phyloP scores from a whole-genome alignment of 2,888 invertebrate species.

The Serripes groenlandicus region DNA sequence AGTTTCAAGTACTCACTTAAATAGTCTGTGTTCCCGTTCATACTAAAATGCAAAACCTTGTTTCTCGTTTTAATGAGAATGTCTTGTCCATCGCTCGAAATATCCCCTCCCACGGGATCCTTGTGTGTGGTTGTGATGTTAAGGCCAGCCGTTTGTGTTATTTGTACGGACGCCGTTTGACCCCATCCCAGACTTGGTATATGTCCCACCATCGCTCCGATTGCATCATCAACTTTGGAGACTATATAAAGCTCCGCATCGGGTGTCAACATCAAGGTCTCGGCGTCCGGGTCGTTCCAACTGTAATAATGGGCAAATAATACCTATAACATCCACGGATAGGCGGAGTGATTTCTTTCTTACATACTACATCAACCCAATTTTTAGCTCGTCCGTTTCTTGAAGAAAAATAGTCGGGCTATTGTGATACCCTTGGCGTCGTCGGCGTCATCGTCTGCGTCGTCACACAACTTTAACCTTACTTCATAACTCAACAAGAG shows the following conservation, averaged over 20 bases:
- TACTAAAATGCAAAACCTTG: background rate
- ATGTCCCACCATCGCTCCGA: slow-evolving; percentile 52
- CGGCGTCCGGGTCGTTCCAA: slow-evolving; percentile 63
- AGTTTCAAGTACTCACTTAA: background rate
- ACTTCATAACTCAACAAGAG: too few species aligned
- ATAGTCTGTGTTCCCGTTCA: background rate
- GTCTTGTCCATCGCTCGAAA: slow-evolving; percentile 39
- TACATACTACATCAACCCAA: too few species aligned
- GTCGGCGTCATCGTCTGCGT: too few species aligned
- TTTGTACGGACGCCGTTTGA: background rate
- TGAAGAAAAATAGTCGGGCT: too few species aligned
- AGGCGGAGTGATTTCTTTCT: too few species aligned
- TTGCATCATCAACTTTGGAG: slow-evolving; percentile 56
- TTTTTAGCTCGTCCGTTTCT: too few species aligned
- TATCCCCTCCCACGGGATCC: slow-evolving; percentile 54
- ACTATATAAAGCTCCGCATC: slow-evolving; percentile 63
- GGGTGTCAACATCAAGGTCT: slow-evolving; percentile 67
- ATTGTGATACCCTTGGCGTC: too few species aligned
- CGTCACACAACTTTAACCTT: too few species aligned
- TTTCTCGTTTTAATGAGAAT: slow-evolving; percentile 41
- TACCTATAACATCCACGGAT: too few species aligned
- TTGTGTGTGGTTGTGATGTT: background rate
- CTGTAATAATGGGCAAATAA: slow-evolving; percentile 28
- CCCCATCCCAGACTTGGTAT: slow-evolving; percentile 39
- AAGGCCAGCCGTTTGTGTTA: background rate